Conservation (phyloP, 1,140 invertebrate species). For the Heliothis subflexa region DNA sequence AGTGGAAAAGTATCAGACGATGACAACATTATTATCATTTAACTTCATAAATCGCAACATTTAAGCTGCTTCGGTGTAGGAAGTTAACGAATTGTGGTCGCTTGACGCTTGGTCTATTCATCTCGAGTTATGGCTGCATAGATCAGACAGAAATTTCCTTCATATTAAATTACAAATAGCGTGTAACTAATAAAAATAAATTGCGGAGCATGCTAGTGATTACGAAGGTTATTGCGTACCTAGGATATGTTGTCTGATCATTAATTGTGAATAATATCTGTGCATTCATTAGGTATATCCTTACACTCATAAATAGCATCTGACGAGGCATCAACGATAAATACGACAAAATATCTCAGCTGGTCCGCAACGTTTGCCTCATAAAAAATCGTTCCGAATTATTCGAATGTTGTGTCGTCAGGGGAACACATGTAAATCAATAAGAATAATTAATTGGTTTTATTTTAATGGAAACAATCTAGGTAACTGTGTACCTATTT, state of each 20-base stretch:
- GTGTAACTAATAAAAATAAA: slow-evolving; percentile 49
- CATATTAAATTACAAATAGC: slow-evolving; percentile 49
- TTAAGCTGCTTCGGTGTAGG: not conserved
- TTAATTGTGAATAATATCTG: slow-evolving; percentile 20
- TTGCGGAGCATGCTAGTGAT: slow-evolving; percentile 43
- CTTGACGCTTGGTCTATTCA: slow-evolving; percentile 35
- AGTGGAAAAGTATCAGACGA: too few species aligned
- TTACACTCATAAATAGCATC: not conserved
- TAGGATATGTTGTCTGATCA: slow-evolving; percentile 17
- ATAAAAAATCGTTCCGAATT: too few species aligned
- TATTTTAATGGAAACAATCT: too few species aligned
- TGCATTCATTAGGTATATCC: slow-evolving; percentile 11
- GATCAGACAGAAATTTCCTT: slow-evolving; percentile 43
- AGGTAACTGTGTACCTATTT: too few species aligned
- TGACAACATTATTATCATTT: too few species aligned
- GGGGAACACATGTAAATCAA: too few species aligned
- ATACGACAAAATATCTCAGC: not conserved
- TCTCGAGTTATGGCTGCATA: slow-evolving; percentile 24
- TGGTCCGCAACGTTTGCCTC: too few species aligned
- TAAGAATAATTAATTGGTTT: too few species aligned
- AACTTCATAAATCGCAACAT: too few species aligned
- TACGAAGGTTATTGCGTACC: slow-evolving; percentile 40
- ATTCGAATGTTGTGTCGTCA: too few species aligned
- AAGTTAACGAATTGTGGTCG: not conserved
- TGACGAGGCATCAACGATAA: not conserved